Conservation (phyloP, 2,797 vertebrate genomes). For the Sebastes kiyomatsui region DNA sequence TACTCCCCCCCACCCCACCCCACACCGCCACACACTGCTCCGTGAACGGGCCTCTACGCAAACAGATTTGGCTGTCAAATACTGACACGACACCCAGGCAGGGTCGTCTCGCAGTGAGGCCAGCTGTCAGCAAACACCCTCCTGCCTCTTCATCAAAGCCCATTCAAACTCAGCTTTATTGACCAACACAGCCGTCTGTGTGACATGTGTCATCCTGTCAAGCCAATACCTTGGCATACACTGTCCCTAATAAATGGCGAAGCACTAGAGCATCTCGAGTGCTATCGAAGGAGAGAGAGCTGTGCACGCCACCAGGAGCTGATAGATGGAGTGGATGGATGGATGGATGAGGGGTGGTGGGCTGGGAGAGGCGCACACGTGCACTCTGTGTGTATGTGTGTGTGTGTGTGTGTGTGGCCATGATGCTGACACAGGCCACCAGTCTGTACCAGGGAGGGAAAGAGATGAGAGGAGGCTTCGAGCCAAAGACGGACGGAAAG, state of each 20-base stretch:
- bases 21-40: constrained; percentile 1
- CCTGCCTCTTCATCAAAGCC: constrained; percentile 75
- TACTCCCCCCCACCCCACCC: not conserved
- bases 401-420: constrained; percentile 26
- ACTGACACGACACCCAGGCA: constrained; percentile 73
- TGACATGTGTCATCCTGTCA: constrained; percentile 73
- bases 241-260: constrained; percentile 67
- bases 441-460: constrained; percentile 73
- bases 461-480: constrained; percentile 50
- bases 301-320: constrained; percentile 47
- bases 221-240: constrained; percentile 61
- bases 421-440: constrained; percentile 67
- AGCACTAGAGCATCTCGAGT: constrained; percentile 56
- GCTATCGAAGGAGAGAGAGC: constrained; percentile 52
- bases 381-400: constrained; percentile 3
- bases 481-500: constrained; percentile 54
- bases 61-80: constrained; percentile 80
- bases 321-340: constrained; percentile 41
- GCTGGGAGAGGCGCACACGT: constrained; percentile 5
- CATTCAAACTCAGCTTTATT: constrained; percentile 74
- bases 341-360: constrained; percentile 43
- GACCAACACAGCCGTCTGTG: constrained; percentile 69
- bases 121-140: constrained; percentile 78
- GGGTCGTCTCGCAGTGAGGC: constrained; percentile 75
- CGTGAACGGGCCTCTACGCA: constrained; percentile 57